Evolutionary conservation across 2,888 invertebrate genomes (phyloP).

Genomic region (Melanostoma mellinum): DNA sequence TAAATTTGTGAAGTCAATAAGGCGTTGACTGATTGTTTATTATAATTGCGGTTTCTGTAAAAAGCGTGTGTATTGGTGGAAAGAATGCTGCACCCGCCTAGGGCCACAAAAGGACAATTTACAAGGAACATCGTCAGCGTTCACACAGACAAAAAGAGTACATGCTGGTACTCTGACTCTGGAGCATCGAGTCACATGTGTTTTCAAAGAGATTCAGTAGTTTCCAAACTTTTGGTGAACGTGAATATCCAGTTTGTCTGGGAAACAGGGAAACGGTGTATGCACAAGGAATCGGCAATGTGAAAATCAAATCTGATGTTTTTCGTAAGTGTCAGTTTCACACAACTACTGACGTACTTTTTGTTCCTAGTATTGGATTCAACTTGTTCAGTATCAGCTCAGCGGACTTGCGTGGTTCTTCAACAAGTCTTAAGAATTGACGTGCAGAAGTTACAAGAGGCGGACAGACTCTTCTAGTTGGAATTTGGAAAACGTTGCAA

Average conservation of each 20-base stretch:
- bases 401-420: neutral
- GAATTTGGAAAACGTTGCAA: no score
- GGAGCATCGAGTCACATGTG: constrained; percentile 22
- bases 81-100: constrained; percentile 11
- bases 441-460: constrained; percentile 18
- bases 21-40: no score
- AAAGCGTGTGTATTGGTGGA: constrained; percentile 20
- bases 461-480: constrained; percentile 28
- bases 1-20: no score
- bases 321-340: neutral
- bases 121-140: neutral
- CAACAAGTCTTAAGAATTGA: neutral
- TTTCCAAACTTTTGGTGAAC: constrained; percentile 5
- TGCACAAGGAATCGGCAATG: no score
- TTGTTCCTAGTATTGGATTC: constrained; percentile 24
- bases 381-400: constrained; percentile 1
- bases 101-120: neutral
- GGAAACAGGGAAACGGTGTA: no score
- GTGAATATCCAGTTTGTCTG: no score
- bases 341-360: constrained; percentile 22
- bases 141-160: neutral
- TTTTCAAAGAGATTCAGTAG: constrained; percentile 7
- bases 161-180: constrained; percentile 24
- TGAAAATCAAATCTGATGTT: no score
- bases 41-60: constrained; percentile 15